Conservation (phyloP, 2,888 invertebrate species). For the Elmis aenea region DNA sequence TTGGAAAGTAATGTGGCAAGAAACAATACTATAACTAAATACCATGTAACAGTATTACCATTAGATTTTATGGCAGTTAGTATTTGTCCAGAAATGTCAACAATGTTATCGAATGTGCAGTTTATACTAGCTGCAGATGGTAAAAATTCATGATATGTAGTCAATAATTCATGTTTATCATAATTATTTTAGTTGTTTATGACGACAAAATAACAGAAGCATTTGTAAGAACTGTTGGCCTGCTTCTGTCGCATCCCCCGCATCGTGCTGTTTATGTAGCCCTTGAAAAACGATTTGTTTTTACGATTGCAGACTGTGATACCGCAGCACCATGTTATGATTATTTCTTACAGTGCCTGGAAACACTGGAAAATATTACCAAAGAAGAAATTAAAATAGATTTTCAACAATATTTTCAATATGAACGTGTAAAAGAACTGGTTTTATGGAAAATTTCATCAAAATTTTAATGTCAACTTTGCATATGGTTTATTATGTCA, state of each 20-base stretch:
- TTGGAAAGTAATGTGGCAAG: slow-evolving; percentile 65
- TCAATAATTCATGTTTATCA: slow-evolving; percentile 8
- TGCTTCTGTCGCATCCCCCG: slow-evolving; percentile 55
- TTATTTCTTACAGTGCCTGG: slow-evolving; percentile 64
- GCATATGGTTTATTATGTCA: no score
- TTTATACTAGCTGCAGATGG: slow-evolving; percentile 81
- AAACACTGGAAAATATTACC: slow-evolving; percentile 53
- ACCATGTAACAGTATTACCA: slow-evolving; percentile 58
- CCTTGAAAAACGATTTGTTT: slow-evolving; percentile 82
- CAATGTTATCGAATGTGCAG: slow-evolving; percentile 56
- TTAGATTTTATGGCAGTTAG: slow-evolving; percentile 62
- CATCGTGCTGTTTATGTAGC: slow-evolving; percentile 65
- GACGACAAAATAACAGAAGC: slow-evolving; percentile 76
- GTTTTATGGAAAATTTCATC: slow-evolving; percentile 66
- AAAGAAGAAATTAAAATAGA: slow-evolving; percentile 61
- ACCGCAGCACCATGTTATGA: slow-evolving; percentile 84
- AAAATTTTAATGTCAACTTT: no score
- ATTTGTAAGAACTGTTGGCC: slow-evolving; percentile 67
- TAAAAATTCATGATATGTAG: slow-evolving; percentile 37
- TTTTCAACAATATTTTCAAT: slow-evolving; percentile 77
- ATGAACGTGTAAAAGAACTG: slow-evolving; percentile 72
- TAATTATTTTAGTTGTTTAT: slow-evolving; percentile 67
- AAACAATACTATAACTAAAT: slow-evolving; percentile 58
- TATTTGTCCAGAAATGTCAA: slow-evolving; percentile 53
- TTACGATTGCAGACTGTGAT: slow-evolving; percentile 74